A percentile compares a stretch with the other conserved stretches of the same genome.
Conservation (phyloP, 1,140 invertebrate species). For the Drosophila lowei region DNA sequence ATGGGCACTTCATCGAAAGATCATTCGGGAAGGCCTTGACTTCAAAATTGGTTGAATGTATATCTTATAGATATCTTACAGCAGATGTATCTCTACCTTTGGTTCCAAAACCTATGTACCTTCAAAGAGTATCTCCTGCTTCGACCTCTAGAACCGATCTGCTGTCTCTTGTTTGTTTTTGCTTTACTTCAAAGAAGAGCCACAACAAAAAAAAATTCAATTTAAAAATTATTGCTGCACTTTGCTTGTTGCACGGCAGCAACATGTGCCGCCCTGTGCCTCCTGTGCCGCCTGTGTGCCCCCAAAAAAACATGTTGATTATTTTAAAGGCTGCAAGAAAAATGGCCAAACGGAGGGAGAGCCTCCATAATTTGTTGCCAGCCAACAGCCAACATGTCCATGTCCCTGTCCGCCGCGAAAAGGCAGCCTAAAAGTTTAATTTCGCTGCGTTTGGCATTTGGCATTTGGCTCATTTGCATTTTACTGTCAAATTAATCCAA, state of each 20-base stretch:
- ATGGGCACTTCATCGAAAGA: no score
- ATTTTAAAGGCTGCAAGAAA: constrained; percentile 55
- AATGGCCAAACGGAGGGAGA: constrained; percentile 19
- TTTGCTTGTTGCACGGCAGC: constrained; percentile 70
- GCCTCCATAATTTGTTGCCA: constrained; percentile 68
- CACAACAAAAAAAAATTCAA: constrained; percentile 67
- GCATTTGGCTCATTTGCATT: constrained; percentile 80
- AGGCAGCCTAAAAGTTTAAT: constrained; percentile 61
- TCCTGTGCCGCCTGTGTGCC: no score
- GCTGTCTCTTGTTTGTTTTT: constrained; percentile 52
- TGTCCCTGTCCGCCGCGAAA: constrained; percentile 15
- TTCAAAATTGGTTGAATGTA: no score
- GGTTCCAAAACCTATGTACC: no score
- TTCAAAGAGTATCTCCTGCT: no score
- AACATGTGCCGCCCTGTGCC: constrained; percentile 57
- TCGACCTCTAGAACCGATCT: no score
- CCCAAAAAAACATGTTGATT: constrained; percentile 74
- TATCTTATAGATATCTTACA: no score
- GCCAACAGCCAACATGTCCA: constrained; percentile 64
- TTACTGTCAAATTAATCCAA: constrained; percentile 83
- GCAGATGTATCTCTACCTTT: no score
- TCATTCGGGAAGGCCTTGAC: no score
- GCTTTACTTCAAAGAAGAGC: constrained; percentile 39
- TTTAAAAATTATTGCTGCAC: constrained; percentile 81
- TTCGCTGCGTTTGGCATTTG: constrained; percentile 71